Evolutionary conservation across 2,888 invertebrate genomes (phyloP), one percentile per base, ranked within the genome.

Genomic region (Folsomia manolachei): DNA sequence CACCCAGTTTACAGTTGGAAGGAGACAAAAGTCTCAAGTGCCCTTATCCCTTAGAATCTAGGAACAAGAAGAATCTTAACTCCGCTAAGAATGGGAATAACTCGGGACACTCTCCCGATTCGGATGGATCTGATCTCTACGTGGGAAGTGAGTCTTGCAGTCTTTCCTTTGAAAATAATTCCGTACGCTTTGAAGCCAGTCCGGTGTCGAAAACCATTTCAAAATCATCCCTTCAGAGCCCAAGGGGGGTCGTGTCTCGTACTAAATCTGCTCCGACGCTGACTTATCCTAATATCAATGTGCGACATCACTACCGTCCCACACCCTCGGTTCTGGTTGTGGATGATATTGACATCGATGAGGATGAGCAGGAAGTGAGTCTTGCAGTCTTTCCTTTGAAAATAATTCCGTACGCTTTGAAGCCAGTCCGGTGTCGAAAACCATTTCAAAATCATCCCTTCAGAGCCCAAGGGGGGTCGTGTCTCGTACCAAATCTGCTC

Each of bases 21-120:
- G 72, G 71, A 51, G 69, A 72, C 69, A 76, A 68, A 70, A 79
- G 70, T 77, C 75, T 77, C 70, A 80, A 80, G 80, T 80, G 80
- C 72, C 80, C 80, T 78, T 80, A 80, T 75, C 60, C 75, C 14
- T 14, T 9, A 9, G 14, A 56, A 14, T 14, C 7, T 63, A 21
- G 64, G 1, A 69, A 64, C 63, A 72, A 63, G 25, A 21, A 65
- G 24, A 52, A 63, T 24, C 52, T n/a, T 27, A 75, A 63, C 67
- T 69, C 52, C 65, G 27, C 24, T 14, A 56, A 19, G 7, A 19
- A 7, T 7, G 19, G 19, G 4, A 56, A 56, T 21, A 19, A 56
- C 19, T 14, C 4, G 4, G 39, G 19, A 14, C 11, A 7, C 7
- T 56, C 56, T 7, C 56, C 21, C 7, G 7, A 19, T 56, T 7